Conservation (phyloP, 2,888 invertebrate genomes). For the Andrena haemorrhoa region DNA sequence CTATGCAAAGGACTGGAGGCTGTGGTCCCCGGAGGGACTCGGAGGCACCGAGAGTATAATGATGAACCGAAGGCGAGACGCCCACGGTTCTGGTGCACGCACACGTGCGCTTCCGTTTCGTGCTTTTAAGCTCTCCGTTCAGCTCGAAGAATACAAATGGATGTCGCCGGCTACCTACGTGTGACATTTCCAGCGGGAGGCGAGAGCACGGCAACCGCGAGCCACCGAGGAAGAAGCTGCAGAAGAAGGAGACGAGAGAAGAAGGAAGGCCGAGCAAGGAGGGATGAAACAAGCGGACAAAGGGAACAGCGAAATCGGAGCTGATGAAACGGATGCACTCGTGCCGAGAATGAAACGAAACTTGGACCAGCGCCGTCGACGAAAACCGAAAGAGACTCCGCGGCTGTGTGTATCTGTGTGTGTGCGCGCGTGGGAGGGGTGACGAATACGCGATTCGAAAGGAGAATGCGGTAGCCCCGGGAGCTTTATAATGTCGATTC, state of each 20-base stretch:
- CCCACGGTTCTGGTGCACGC: conserved; percentile 5
- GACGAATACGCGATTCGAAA: conserved; percentile 16
- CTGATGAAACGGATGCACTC: conserved; percentile 55
- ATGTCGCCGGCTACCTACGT: conserved; percentile 44
- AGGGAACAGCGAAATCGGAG: conserved; percentile 49
- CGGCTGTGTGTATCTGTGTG: not conserved
- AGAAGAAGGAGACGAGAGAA: not conserved
- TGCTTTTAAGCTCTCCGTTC: conserved; percentile 47
- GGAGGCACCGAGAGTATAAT: not conserved
- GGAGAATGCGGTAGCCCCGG: conserved; percentile 5
- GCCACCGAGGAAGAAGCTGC: too few relatives aligned
- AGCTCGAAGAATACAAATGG: conserved; percentile 61
- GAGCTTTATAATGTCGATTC: conserved; percentile 21
- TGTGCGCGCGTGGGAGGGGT: not conserved
- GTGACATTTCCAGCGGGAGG: conserved; percentile 51
- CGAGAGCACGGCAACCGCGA: not conserved
- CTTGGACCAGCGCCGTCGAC: conserved; percentile 28
- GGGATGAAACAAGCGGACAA: conserved; percentile 23
- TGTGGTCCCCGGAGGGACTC: not conserved
- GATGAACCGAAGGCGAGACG: not conserved
- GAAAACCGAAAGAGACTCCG: not conserved
- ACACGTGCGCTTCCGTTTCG: conserved; percentile 35
- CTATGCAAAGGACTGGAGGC: not conserved
- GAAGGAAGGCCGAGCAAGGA: not conserved
- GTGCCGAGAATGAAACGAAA: conserved; percentile 60